phyloP scores from a whole-genome alignment of 2,888 invertebrate genomes.

The Notocelia uddmanniana region DNA sequence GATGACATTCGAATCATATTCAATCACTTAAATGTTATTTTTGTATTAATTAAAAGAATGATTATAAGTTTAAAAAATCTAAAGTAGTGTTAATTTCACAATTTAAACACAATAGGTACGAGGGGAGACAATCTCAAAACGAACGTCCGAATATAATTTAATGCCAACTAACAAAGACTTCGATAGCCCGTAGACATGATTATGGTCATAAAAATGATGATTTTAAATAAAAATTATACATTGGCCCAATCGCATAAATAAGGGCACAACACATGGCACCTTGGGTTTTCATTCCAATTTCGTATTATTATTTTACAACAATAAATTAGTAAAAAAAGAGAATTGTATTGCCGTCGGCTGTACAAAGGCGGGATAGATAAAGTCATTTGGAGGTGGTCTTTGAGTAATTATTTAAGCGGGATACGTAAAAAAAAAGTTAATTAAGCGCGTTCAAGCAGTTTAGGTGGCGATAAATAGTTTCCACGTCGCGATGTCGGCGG shows the following conservation, averaged over 20 bases:
- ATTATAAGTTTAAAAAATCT: no score
- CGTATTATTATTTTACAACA: conserved; percentile 77
- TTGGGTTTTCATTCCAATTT: conserved; percentile 70
- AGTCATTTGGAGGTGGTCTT: conserved; percentile 76
- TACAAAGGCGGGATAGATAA: conserved; percentile 62
- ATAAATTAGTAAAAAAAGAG: conserved; percentile 72
- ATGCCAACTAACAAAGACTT: conserved; percentile 30
- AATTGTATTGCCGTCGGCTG: conserved; percentile 63
- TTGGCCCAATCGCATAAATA: conserved; percentile 80
- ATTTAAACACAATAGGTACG: conserved; percentile 29
- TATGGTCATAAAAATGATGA: conserved; percentile 77
- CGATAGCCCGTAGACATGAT: conserved; percentile 52
- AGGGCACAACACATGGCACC: conserved; percentile 73
- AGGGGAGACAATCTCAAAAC: conserved; percentile 10
- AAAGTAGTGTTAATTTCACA: conserved; percentile 2
- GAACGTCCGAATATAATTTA: conserved; percentile 34
- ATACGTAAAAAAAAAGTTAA: conserved; percentile 74
- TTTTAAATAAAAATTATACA: conserved; percentile 76
- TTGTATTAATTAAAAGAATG: background rate
- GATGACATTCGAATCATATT: background rate
- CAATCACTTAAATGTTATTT: background rate
- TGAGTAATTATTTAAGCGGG: conserved; percentile 67
- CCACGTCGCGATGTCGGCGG: conserved; percentile 58
- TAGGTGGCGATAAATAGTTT: conserved; percentile 69
- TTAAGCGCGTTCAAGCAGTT: conserved; percentile 67